These are phyloP conservation scores for Turritopsis dohrnii DNA, from an alignment of 30 jellyfish, hydroid and myxozoan species.

Conservation along the genomic window DNA sequence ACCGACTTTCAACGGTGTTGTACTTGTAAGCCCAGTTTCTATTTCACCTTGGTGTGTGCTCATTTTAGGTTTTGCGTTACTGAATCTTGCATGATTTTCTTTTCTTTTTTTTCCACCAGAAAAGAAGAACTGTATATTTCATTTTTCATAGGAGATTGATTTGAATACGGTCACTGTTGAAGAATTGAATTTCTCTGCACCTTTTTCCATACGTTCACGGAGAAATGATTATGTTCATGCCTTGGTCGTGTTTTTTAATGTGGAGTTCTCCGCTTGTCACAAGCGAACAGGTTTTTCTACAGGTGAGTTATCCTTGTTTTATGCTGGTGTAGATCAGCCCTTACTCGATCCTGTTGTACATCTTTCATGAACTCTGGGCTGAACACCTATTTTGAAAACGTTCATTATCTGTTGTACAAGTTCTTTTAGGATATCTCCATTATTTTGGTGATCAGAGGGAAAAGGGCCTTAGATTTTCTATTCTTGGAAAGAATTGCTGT, in stretches of 20 bases:
- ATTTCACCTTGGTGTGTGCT: too few species aligned
- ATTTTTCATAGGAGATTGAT: slow-evolving; percentile 71
- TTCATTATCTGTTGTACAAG: too few species aligned
- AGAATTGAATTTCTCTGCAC: slow-evolving; percentile 72
- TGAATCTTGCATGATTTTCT: not conserved
- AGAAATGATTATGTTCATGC: slow-evolving; percentile 97
- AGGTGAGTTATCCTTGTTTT: slow-evolving; percentile 19
- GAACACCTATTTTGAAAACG: too few species aligned
- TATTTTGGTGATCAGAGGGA: not conserved
- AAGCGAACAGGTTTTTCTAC: slow-evolving; percentile 89
- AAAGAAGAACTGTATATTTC: not conserved
- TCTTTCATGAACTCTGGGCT: too few species aligned
- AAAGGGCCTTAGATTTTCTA: not conserved
- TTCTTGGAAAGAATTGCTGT: too few species aligned
- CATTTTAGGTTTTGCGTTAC: not conserved
- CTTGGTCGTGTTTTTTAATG: slow-evolving; percentile 76
- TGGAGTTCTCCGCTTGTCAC: slow-evolving; percentile 93
- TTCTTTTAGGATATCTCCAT: too few species aligned
- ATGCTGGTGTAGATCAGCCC: too few species aligned
- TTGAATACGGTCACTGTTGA: slow-evolving; percentile 66
- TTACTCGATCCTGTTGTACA: too few species aligned
- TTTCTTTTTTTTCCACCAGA: not conserved
- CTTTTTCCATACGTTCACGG: slow-evolving; percentile 65
- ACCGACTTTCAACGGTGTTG: too few species aligned
- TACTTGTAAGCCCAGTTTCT: too few species aligned